Percentiles rank a stretch among this genome's conserved stretches.
Conservation (phyloP, 2,113 vertebrate species). For the Stomatorhinus ivindoensis region DNA sequence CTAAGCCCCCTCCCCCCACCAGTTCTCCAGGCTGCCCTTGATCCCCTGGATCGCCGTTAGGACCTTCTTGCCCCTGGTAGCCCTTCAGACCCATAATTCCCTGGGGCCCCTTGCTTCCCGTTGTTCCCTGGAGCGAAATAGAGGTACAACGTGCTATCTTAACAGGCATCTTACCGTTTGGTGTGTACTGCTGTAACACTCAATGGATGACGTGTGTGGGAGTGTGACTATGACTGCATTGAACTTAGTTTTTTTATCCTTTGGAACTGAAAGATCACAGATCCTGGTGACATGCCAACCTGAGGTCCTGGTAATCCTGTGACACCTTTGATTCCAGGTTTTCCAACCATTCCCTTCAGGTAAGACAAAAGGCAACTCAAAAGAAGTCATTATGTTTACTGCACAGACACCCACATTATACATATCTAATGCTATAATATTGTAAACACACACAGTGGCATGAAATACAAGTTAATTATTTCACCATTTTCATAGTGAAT, state of each 20-base stretch:
- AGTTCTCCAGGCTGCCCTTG: slow-evolving; percentile 57
- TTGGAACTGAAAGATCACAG: not conserved
- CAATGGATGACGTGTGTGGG: not conserved
- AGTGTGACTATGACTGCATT: not conserved
- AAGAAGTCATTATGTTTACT: not conserved
- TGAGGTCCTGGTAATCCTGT: slow-evolving; percentile 49
- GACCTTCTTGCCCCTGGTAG: slow-evolving; percentile 51
- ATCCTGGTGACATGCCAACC: slow-evolving; percentile 51
- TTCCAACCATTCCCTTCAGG: slow-evolving; percentile 59
- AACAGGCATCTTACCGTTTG: not conserved
- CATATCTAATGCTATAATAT: not conserved
- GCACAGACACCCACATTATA: not conserved
- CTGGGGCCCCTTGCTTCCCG: slow-evolving; percentile 49
- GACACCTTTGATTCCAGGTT: slow-evolving; percentile 61
- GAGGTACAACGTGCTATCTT: not conserved
- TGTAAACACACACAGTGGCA: not conserved
- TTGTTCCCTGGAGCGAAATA: slow-evolving; percentile 45
- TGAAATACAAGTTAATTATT: not conserved
- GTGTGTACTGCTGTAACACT: not conserved
- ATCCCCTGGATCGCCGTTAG: slow-evolving; percentile 59
- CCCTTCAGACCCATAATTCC: slow-evolving; percentile 59
- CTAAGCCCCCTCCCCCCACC: slow-evolving; percentile 44
- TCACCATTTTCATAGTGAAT: not conserved
- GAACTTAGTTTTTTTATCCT: not conserved
- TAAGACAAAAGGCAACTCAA: not conserved